Evolutionary conservation across 2,113 vertebrate genomes (phyloP), one percentile per base, ranked within the genome.

Genomic region (Cranoglanis bouderius): DNA sequence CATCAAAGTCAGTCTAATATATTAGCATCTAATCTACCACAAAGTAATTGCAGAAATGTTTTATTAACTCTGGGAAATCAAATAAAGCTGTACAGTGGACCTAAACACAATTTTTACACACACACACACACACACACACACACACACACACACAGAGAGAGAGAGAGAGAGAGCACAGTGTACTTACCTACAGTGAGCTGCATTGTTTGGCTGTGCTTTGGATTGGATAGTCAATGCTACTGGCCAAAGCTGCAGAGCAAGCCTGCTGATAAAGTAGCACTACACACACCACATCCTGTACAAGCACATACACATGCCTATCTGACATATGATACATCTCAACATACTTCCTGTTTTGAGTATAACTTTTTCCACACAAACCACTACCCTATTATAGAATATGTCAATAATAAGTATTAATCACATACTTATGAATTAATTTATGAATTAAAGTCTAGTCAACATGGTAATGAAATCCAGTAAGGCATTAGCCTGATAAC

Each of bases 101-200:
- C 2, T 0, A 55, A 81, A 81, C 19, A n/a, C 19, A 43, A 53
- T 51, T 12, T 91, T 82, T 88, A 51, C 43, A 43, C 3, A 43
- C 43, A 43, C 43, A 43, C 43, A 43, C 43, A 43, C 43, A 51
- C 49, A 51, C 49, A 51, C 49, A 51, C 46, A 46, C 46, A 8
- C 46, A 46, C 46, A 49, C 9, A 49, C 9, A 46, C 46, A 46
- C 46, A 55, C 0, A 55, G 53, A 29, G 88, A 19, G 0, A 51
- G 24, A 51, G 19, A 59, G 5, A 18, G 19, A 57, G 16, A 57
- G 5, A 57, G 13, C 14, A 13, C 0, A 43, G 49, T 40, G 26
- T 70, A 59, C 90, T 88, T 90, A 88, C 90, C 90, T 84, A 74
- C 72, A 18, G 1, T n/a, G 70, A 86, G 46, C 87, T 70, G 43